Base-by-base conservation (phyloP, 1,140 invertebrate species). In the Drosophila quadrilineata region DNA sequence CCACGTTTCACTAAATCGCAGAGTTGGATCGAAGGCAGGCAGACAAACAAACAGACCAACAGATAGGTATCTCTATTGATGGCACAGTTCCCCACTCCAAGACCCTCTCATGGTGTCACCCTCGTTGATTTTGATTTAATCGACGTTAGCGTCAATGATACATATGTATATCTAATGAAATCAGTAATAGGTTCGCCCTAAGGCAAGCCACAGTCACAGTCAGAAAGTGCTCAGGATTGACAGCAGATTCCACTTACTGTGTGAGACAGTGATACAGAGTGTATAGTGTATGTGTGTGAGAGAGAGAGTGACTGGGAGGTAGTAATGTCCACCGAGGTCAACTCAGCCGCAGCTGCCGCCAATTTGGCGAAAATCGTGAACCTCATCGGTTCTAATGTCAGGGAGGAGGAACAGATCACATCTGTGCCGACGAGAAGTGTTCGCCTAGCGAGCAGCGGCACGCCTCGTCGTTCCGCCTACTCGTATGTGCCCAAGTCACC, bases 41-140 rank as follows among this genome's bases (percentile, higher is more conserved):
- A 2, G 17, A 2, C 16, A 16, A 21, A 26, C 14, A 2, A 10
- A 8, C 33, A 2, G 17, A 2, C 28, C 2, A n/a, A 4, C 53
- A 46, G n/a, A n/a, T n/a, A n/a, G n/a, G n/a, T n/a, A n/a, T n/a
- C n/a, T n/a, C n/a, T n/a, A n/a, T n/a, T n/a, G n/a, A n/a, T n/a
- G n/a, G n/a, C n/a, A n/a, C n/a, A n/a, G n/a, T n/a, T n/a, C n/a
- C n/a, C n/a, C n/a, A n/a, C n/a, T n/a, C n/a, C n/a, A n/a, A n/a
- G n/a, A n/a, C n/a, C n/a, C n/a, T n/a, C n/a, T n/a, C n/a, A n/a
- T n/a, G n/a, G n/a, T n/a, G n/a, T n/a, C n/a, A n/a, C n/a, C n/a
- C n/a, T n/a, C n/a, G n/a, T n/a, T n/a, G 79, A 85, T 85, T 85
- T 79, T 85, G 79, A 85, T 85, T 85, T 79, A 79, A 85, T 85